phyloP scores from a whole-genome alignment of 2,113 vertebrate genomes.

The Alces alces region DNA sequence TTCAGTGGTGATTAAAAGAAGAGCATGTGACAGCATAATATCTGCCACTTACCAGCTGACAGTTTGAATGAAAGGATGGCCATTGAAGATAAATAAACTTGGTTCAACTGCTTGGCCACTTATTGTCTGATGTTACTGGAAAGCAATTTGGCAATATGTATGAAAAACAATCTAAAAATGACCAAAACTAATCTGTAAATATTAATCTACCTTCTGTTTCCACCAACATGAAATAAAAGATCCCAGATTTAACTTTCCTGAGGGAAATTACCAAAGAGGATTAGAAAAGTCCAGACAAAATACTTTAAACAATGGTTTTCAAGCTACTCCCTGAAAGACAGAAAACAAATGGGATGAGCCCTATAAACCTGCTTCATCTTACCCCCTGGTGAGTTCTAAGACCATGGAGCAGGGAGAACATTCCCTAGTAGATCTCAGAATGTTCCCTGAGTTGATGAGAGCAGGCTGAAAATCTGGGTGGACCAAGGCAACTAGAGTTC shows the following conservation, averaged over 20 bases:
- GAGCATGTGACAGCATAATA: not conserved
- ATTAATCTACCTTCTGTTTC: not conserved
- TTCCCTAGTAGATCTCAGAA: not conserved
- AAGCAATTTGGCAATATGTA: not conserved
- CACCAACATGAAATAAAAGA: not conserved
- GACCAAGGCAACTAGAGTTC: not conserved
- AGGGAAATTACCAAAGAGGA: not conserved
- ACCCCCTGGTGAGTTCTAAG: not conserved
- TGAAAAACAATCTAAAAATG: not conserved
- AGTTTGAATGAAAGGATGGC: conserved; percentile 25
- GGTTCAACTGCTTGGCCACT: not conserved
- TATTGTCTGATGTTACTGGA: not conserved
- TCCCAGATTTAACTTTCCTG: not conserved
- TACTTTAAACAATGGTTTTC: not conserved
- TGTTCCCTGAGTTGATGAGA: not conserved
- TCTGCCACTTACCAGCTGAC: not conserved
- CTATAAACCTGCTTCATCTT: not conserved
- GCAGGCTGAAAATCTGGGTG: not conserved
- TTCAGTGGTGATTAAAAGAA: not conserved
- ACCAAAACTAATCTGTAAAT: not conserved
- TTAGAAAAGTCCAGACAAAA: not conserved
- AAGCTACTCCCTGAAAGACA: not conserved
- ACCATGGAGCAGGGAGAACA: not conserved
- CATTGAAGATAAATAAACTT: not conserved
- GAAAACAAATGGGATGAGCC: not conserved